Percentiles rank a stretch among this genome's conserved stretches.
Conservation (phyloP, 2,888 invertebrate genomes). For the Nycteola revayana region DNA sequence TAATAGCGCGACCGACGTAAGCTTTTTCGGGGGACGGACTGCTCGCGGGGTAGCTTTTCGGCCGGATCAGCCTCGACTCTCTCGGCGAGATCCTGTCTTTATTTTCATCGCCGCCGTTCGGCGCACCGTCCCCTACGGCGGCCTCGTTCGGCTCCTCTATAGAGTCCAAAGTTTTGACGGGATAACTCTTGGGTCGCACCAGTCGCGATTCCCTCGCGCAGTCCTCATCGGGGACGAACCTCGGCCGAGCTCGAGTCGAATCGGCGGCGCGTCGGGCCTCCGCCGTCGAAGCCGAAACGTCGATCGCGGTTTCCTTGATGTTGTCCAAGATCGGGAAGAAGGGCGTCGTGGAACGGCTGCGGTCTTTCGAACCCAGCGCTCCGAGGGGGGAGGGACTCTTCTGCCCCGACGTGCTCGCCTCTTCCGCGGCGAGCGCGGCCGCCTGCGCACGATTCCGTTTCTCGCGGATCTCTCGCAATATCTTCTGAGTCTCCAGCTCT, state of each 20-base stretch:
- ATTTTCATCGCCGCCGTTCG: conserved; percentile 41
- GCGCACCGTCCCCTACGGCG: conserved; percentile 35
- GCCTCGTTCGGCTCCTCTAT: conserved; percentile 50
- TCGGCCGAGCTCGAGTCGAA: conserved; percentile 34
- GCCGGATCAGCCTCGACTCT: conserved; percentile 77
- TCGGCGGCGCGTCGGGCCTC: conserved; percentile 34
- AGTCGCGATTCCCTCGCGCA: conserved; percentile 65
- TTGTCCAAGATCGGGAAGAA: conserved; percentile 77
- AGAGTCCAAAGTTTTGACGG: conserved; percentile 63
- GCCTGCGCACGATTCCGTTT: conserved; percentile 69
- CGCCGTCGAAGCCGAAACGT: conserved; percentile 39
- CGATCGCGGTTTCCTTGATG: conserved; percentile 66
- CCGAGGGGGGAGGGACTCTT: conserved; percentile 65
- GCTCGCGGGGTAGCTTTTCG: conserved; percentile 83
- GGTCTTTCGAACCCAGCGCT: conserved; percentile 56
- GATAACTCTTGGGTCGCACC: conserved; percentile 83
- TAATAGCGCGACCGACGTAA: conserved; percentile 47
- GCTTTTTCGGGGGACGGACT: conserved; percentile 70
- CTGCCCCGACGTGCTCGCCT: conserved; percentile 42
- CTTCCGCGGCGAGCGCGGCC: conserved; percentile 48
- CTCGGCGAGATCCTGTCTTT: conserved; percentile 44
- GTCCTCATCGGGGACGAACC: conserved; percentile 47
- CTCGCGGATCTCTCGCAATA: conserved; percentile 85
- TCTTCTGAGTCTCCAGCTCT: conserved; percentile 86
- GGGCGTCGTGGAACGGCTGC: conserved; percentile 73